Evolutionary conservation across 2,797 vertebrate genomes (phyloP).

Genomic region (Pogoniulus pusillus): DNA sequence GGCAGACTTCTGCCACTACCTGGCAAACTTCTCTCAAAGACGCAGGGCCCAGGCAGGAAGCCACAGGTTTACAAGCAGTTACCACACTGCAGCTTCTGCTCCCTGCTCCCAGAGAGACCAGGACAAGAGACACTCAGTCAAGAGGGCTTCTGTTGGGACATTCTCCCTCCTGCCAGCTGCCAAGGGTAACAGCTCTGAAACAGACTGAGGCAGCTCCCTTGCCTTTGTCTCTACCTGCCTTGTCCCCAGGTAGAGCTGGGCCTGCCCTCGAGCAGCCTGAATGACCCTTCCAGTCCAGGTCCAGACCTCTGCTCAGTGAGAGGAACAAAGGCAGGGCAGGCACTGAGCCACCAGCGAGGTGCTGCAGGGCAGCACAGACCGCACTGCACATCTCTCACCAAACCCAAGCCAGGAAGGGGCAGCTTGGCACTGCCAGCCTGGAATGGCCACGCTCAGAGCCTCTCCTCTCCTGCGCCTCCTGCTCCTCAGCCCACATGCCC

Average conservation of each 20-base stretch:
- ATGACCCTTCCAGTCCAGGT: background rate
- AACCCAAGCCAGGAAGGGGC: background rate
- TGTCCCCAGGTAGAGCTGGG: background rate
- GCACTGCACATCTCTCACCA: rapidly evolving
- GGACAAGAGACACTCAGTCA: background rate
- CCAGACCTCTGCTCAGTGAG: background rate
- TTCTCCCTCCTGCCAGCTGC: rapidly evolving
- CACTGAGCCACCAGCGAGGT: rapidly evolving
- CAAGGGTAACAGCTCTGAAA: background rate
- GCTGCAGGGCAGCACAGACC: background rate
- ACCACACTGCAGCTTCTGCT: background rate
- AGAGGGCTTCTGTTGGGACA: rapidly evolving
- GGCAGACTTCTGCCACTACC: background rate
- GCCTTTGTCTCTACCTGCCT: rapidly evolving
- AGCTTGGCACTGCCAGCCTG: too few relatives aligned
- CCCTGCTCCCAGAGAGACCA: background rate
- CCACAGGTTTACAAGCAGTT: rapidly evolving
- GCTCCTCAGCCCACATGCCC: rapidly evolving
- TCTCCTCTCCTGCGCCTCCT: background rate
- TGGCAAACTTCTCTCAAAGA: background rate
- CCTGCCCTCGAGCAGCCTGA: background rate
- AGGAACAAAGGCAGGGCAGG: rapidly evolving
- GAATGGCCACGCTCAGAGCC: background rate
- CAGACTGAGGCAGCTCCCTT: rapidly evolving
- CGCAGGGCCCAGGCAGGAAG: background rate